Conservation (phyloP, 2,113 vertebrate genomes). For the Sinocyclocheilus anshuiensis region DNA sequence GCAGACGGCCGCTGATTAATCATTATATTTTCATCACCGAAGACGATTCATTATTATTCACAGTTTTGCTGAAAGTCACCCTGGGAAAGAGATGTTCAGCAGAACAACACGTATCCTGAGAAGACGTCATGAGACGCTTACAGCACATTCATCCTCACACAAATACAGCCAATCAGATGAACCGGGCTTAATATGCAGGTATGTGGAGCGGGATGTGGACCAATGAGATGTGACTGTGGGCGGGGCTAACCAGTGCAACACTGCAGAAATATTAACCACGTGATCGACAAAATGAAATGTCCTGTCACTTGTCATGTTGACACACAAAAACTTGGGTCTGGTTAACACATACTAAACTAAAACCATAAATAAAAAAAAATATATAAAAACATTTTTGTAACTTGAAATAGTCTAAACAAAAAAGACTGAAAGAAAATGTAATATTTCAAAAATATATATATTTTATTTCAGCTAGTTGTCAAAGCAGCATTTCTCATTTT, state of each 20-base stretch:
- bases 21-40: constrained; percentile 9
- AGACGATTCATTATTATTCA: constrained; percentile 4
- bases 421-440: too few species aligned
- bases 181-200: background rate
- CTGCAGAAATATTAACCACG: background rate
- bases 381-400: too few species aligned
- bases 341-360: too few species aligned
- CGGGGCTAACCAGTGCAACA: background rate
- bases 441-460: too few species aligned
- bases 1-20: background rate
- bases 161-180: background rate
- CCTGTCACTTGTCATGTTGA: too few species aligned
- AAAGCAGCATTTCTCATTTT: too few species aligned
- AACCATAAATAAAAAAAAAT: too few species aligned
- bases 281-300: too few species aligned
- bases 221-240: background rate
- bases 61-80: background rate
- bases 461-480: too few species aligned
- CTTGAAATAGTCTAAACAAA: too few species aligned
- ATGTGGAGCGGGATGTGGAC: background rate
- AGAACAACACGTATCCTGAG: background rate
- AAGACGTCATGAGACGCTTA: background rate
- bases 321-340: too few species aligned
- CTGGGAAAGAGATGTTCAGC: background rate
- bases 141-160: background rate